A percentile compares a stretch with the other conserved stretches of the same genome.
Conservation (phyloP, 2,113 vertebrate species). For the Tachysurus vachellii region DNA sequence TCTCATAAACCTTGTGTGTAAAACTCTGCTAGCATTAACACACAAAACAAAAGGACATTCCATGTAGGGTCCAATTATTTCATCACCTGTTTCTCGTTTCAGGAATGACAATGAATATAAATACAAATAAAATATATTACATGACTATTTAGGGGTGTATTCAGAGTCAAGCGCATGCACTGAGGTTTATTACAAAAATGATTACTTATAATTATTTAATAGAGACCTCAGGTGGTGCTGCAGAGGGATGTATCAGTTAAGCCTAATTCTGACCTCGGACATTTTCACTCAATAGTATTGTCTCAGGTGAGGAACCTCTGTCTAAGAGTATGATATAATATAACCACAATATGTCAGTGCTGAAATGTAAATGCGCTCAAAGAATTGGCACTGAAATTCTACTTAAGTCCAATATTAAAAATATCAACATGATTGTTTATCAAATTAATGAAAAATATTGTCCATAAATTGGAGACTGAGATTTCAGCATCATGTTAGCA, state of each 20-base stretch:
- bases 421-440: not conserved
- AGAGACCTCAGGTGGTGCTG: not conserved
- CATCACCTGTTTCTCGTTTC: not conserved
- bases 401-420: not conserved
- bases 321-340: not conserved
- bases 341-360: not conserved
- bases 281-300: not conserved
- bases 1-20: conserved; percentile 23
- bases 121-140: too few relatives aligned
- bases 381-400: not conserved
- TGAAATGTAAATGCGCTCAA: not conserved
- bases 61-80: not conserved
- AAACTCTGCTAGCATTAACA: conserved; percentile 30
- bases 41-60: conserved; percentile 15
- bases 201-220: not conserved
- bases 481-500: not conserved
- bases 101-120: not conserved
- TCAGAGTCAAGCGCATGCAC: not conserved
- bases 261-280: not conserved
- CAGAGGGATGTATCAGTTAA: not conserved
- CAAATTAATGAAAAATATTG: not conserved
- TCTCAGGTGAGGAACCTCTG: not conserved
- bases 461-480: not conserved
- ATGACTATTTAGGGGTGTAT: not conserved
- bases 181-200: not conserved